A percentile compares a stretch with the other conserved stretches of the same genome.
Evolutionary conservation across 2,888 invertebrate genomes (phyloP).

Genomic region (Netelia melanura): DNA sequence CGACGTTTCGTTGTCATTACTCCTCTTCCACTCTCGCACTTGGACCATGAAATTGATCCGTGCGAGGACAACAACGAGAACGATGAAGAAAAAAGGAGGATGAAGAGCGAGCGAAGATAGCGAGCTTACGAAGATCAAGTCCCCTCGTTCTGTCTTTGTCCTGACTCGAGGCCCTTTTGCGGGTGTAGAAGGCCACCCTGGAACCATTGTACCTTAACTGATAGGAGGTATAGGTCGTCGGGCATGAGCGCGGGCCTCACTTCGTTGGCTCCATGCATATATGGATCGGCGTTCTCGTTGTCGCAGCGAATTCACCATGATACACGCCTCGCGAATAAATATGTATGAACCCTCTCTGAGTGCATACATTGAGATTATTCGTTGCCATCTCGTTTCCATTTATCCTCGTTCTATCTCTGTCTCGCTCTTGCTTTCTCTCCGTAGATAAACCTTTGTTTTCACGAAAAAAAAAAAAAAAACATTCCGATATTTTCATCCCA

Average conservation of each 20-base stretch:
- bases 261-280: conserved; percentile 75
- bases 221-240: conserved; percentile 47
- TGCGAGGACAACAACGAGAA: conserved; percentile 28
- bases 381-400: conserved; percentile 73
- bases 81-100: conserved; percentile 17
- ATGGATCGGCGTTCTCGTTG: conserved; percentile 73
- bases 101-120: conserved; percentile 6
- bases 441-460: conserved; percentile 30
- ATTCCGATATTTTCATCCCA: too few relatives aligned
- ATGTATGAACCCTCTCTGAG: conserved; percentile 72
- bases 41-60: conserved; percentile 70
- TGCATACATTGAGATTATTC: conserved; percentile 76
- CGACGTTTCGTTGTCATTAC: conserved; percentile 30
- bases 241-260: conserved; percentile 71
- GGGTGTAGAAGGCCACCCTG: conserved; percentile 60
- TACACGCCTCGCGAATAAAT: conserved; percentile 77
- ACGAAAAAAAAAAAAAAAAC: too few relatives aligned
- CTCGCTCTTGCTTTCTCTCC: conserved; percentile 14
- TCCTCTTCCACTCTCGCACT: conserved; percentile 52
- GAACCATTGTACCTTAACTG: conserved; percentile 66
- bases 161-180: conserved; percentile 68
- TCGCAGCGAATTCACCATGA: conserved; percentile 73
- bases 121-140: conserved; percentile 57
- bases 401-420: conserved; percentile 6
- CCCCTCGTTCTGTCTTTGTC: conserved; percentile 47